phyloP scores from a whole-genome alignment of 1,140 invertebrate species.

The Tetramorium alpestre region DNA sequence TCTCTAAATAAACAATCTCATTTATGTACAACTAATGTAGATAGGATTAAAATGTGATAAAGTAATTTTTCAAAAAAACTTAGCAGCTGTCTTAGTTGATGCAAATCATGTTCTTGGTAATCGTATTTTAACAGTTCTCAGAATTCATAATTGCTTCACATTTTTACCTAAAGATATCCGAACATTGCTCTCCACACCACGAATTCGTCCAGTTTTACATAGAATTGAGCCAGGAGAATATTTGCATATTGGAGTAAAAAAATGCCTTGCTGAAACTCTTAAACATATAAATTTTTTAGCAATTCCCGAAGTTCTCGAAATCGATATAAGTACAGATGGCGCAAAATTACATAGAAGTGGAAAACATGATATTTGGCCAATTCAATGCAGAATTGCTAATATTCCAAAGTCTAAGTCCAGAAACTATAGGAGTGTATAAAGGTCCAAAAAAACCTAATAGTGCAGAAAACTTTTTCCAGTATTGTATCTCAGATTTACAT shows the following conservation, averaged over 20 bases:
- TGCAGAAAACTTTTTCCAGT: background rate
- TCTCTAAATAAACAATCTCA: background rate
- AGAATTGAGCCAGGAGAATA: conserved; percentile 10
- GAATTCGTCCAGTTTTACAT: background rate
- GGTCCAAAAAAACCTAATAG: background rate
- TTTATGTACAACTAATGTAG: background rate
- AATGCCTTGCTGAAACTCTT: background rate
- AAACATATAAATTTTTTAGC: background rate
- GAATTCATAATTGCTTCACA: conserved; percentile 5
- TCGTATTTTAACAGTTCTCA: background rate
- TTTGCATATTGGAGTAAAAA: background rate
- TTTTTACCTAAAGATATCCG: conserved; percentile 24
- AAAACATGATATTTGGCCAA: conserved; percentile 14
- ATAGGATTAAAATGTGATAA: background rate
- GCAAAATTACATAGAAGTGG: background rate
- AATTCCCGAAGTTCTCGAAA: background rate
- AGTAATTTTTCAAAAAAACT: background rate
- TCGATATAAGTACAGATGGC: conserved; percentile 8
- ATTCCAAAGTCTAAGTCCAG: background rate
- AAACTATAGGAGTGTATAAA: background rate
- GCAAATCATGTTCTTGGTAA: conserved; percentile 1
- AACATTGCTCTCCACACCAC: background rate
- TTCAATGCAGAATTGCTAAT: conserved; percentile 13
- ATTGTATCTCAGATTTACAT: conserved; percentile 18
- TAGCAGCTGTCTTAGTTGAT: background rate